Evolutionary conservation across 2,888 invertebrate species (phyloP).

Genomic region (Tetragonisca angustula): DNA sequence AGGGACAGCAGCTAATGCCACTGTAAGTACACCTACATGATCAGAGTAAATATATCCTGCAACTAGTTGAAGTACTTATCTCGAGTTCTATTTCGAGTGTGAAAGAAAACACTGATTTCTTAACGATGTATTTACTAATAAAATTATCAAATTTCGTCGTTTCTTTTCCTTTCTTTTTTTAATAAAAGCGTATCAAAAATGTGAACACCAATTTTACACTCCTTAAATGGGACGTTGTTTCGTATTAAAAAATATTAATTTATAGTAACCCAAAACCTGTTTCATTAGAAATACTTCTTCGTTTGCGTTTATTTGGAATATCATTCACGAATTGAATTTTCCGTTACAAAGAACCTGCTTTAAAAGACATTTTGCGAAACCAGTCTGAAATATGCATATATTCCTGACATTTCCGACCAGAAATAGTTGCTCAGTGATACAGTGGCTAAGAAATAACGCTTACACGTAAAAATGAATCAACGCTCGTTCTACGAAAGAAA

Average conservation of each 20-base stretch:
- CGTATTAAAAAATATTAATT: not conserved
- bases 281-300: not conserved
- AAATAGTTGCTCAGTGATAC: constrained; percentile 9
- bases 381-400: not conserved
- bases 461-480: constrained; percentile 32
- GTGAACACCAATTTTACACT: no score
- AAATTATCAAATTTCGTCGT: not conserved
- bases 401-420: not conserved
- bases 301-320: not conserved
- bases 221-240: no score
- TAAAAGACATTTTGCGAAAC: not conserved
- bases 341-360: not conserved
- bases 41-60: not conserved
- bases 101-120: not conserved
- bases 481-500: not conserved
- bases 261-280: not conserved
- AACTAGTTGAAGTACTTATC: not conserved
- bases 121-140: not conserved
- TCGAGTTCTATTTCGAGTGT: not conserved
- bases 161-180: no score
- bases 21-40: not conserved
- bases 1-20: not conserved
- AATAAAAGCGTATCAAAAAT: no score
- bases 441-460: constrained; percentile 19
- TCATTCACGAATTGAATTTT: not conserved